phyloP scores from a whole-genome alignment of 2,888 invertebrate genomes.

The Stenolophus ochropezus region DNA sequence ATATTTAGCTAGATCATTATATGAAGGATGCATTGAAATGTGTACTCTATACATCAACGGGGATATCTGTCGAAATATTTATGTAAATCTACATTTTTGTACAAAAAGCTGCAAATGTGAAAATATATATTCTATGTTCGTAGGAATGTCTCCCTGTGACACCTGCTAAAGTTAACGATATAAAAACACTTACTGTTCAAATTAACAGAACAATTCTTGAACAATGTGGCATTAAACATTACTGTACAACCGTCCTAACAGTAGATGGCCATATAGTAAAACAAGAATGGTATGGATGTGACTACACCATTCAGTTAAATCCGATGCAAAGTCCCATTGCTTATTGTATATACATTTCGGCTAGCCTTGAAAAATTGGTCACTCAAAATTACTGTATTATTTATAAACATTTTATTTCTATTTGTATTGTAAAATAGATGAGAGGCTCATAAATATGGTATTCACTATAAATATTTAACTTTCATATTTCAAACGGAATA shows the following conservation, averaged over 20 bases:
- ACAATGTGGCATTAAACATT: constrained; percentile 75
- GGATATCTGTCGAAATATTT: constrained; percentile 77
- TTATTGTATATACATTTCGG: not conserved
- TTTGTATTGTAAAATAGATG: no score
- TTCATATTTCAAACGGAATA: no score
- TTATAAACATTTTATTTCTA: no score
- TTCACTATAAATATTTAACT: no score
- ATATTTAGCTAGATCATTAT: constrained; percentile 76
- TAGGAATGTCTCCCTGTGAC: constrained; percentile 73
- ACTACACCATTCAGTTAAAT: constrained; percentile 77
- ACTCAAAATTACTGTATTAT: no score
- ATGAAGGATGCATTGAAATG: constrained; percentile 76
- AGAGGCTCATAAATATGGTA: no score
- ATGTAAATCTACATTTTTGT: constrained; percentile 72
- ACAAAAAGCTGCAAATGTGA: constrained; percentile 40
- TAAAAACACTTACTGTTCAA: constrained; percentile 75
- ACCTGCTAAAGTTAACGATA: constrained; percentile 75
- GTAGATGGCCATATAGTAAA: constrained; percentile 76
- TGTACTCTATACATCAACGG: constrained; percentile 78
- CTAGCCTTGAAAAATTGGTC: no score
- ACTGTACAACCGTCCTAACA: constrained; percentile 76
- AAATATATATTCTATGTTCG: constrained; percentile 46
- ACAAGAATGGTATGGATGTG: constrained; percentile 78
- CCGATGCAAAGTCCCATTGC: constrained; percentile 71
- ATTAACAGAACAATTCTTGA: constrained; percentile 78